Conservation (phyloP, 2,797 vertebrate genomes). For the Glossophaga mutica region DNA sequence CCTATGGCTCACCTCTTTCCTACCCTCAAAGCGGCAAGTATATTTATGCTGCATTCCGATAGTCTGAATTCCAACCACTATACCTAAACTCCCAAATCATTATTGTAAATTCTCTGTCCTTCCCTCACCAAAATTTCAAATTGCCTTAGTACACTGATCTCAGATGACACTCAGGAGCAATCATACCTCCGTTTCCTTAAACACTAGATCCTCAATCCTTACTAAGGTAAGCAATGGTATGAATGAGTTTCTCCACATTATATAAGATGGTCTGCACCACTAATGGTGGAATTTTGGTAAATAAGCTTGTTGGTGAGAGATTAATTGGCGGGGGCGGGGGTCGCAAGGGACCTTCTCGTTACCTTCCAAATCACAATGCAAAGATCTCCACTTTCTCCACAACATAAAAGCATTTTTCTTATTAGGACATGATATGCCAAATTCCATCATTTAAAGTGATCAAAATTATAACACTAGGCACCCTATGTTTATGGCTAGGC, state of each 20-base stretch:
- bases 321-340: neutral
- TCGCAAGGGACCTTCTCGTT: neutral
- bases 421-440: neutral
- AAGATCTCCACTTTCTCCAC: neutral
- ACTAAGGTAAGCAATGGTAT: neutral
- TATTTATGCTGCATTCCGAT: neutral
- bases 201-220: neutral
- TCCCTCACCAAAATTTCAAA: neutral
- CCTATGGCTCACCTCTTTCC: neutral
- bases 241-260: neutral
- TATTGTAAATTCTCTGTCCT: neutral
- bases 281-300: neutral
- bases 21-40: neutral
- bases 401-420: neutral
- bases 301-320: neutral
- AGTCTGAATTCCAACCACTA: neutral
- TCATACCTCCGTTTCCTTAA: neutral
- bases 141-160: neutral
- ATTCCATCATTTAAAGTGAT: neutral
- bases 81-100: neutral
- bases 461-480: neutral
- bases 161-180: neutral
- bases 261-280: neutral
- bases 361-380: neutral
- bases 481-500: neutral